Evolutionary conservation across 2,113 vertebrate genomes (phyloP), one percentile per base, ranked within the genome.

Genomic region (Oreotragus oreotragus): DNA sequence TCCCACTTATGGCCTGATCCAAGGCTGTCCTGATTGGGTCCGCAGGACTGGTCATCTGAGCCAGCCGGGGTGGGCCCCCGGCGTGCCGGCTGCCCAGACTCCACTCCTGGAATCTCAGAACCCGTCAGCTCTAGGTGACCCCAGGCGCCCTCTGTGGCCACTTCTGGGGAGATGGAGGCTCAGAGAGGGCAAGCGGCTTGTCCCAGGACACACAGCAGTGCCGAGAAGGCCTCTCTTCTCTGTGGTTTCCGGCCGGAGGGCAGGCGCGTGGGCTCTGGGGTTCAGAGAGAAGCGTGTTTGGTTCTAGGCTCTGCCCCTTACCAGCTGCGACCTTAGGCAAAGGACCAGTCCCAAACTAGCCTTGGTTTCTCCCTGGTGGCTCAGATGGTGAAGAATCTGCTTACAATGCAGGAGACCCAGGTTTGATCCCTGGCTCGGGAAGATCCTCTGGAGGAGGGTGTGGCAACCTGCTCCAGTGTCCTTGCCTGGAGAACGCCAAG

Each of bases 1-100:
- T 97, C 97, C 97, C 97, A 97, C 98, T 98, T 98, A 97, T 92
- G 97, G 97, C 96, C 97, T 96, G 97, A 97, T 95, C 90, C 57
- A 30, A 94, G 84, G 58, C 90, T 16, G 49, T 49, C 85, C 94
- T 73, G 95, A 97, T 57, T 96, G 97, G 97, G 64, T 79, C 88
- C 93, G 36, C 0, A 12, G 84, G 87, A 62, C 90, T 77, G 95
- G 94, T 95, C 94, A 33, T 97, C 91, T 94, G 97, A 97, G 96
- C 85, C 57, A 92, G 88, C 60, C 0, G 0, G 60, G 53, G n/a
- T 92, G 77, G 60, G 85, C 57, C 47, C 53, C 45, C 9, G 1
- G 49, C 57, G 47, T 28, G 17, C 33, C 47, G 55, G 43, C 62
- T 2, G 27, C 84, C 84, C 84, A 66, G 36, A 60, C 43, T 53